Evolutionary conservation across 2,888 invertebrate species (phyloP).

Genomic region (Gastracanthus pulcherrimus): DNA sequence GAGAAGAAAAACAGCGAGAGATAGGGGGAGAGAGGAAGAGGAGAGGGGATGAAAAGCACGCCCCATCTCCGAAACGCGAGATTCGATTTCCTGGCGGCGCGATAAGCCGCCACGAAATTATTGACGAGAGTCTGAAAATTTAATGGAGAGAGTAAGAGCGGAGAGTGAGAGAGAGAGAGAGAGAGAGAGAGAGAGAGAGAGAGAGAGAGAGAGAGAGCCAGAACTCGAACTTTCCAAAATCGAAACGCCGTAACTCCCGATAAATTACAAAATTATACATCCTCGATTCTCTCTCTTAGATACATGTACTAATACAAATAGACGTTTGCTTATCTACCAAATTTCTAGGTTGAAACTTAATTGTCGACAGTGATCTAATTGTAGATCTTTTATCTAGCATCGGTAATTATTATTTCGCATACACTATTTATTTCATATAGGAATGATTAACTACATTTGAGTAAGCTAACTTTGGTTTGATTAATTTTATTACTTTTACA

Average conservation of each 20-base stretch:
- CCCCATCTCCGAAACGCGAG: slow-evolving; percentile 52
- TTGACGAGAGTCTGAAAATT: slow-evolving; percentile 64
- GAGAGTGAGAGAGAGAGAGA: slow-evolving; percentile 20
- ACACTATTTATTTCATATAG: too few relatives aligned
- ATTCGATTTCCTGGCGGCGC: slow-evolving; percentile 61
- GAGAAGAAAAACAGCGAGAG: slow-evolving; percentile 26
- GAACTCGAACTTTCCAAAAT: slow-evolving; percentile 15
- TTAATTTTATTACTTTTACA: too few relatives aligned
- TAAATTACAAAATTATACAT: slow-evolving; percentile 46
- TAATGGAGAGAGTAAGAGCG: slow-evolving; percentile 58
- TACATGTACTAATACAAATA: not conserved
- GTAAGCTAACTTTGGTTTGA: too few relatives aligned
- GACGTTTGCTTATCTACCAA: too few relatives aligned
- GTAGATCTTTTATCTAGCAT: too few relatives aligned
- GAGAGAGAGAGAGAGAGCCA: not conserved
- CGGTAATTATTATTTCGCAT: too few relatives aligned
- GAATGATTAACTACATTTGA: too few relatives aligned
- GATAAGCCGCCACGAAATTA: slow-evolving; percentile 64
- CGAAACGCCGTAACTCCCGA: slow-evolving; percentile 16
- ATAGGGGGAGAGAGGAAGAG: slow-evolving; percentile 27
- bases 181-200: slow-evolving; percentile 37
- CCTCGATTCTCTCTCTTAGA: slow-evolving; percentile 3
- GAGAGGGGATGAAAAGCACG: slow-evolving; percentile 36
- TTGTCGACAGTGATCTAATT: too few relatives aligned
- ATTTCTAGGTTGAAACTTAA: too few relatives aligned